These are phyloP conservation scores for Sturnira hondurensis DNA, from an alignment of 2,113 vertebrate species.

Conservation along the genomic window DNA sequence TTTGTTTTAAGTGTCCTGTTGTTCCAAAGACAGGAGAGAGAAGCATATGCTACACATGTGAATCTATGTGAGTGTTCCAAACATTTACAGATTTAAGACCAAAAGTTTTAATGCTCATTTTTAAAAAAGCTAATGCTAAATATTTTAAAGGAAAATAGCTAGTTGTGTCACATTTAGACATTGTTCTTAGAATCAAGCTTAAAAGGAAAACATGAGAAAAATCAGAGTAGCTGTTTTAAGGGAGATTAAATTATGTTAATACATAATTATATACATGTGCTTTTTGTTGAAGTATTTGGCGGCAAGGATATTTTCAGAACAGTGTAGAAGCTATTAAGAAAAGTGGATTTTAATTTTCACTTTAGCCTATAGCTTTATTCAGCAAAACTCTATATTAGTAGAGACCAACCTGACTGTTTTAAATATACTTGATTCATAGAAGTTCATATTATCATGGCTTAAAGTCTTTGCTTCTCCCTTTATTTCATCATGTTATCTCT, in stretches of 20 bases:
- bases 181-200: neutral
- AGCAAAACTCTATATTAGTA: neutral
- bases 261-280: neutral
- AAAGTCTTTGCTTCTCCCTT: neutral
- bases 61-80: neutral
- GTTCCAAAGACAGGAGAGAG: neutral
- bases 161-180: neutral
- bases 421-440: neutral
- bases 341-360: neutral
- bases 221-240: neutral
- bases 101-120: conserved; percentile 6
- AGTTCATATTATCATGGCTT: neutral
- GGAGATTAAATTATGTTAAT: neutral
- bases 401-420: neutral
- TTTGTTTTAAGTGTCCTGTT: conserved; percentile 57
- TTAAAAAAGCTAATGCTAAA: conserved; percentile 18
- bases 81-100: neutral
- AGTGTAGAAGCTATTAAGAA: neutral
- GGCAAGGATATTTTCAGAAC: neutral
- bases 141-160: neutral
- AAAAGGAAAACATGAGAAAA: conserved; percentile 36
- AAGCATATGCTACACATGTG: neutral
- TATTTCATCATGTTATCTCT: neutral
- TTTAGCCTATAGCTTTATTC: neutral
- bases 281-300: neutral